A percentile compares a stretch with the other conserved stretches of the same genome.
Conservation (phyloP, 1,140 invertebrate genomes). For the Oryzaephilus surinamensis region DNA sequence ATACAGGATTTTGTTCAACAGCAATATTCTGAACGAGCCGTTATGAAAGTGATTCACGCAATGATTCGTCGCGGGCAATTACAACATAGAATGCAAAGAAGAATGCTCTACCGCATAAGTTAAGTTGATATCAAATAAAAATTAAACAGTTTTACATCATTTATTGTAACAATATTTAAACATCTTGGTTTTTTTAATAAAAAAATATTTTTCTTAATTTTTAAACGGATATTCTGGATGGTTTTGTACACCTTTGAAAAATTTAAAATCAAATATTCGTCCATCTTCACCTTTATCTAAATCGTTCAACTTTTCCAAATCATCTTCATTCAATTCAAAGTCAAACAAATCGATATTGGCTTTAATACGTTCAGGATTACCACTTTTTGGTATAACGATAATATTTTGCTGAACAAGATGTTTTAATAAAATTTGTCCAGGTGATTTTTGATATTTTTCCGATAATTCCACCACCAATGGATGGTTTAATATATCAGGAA, state of each 20-base stretch:
- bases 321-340: constrained; percentile 42
- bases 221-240: constrained; percentile 47
- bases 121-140: too few relatives aligned
- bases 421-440: constrained; percentile 47
- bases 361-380: constrained; percentile 39
- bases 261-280: constrained; percentile 47
- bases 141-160: too few relatives aligned
- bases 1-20: constrained; percentile 89
- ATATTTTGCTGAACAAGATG: constrained; percentile 43
- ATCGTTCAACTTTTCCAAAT: constrained; percentile 40
- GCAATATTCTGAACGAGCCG: constrained; percentile 81
- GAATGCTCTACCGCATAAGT: constrained; percentile 89
- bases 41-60: constrained; percentile 83
- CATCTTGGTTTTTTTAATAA: too few relatives aligned
- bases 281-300: constrained; percentile 44
- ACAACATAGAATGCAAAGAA: constrained; percentile 90
- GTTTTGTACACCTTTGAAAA: constrained; percentile 45
- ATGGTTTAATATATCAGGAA: constrained; percentile 48
- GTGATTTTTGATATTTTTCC: constrained; percentile 36
- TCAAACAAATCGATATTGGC: constrained; percentile 51
- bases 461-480: constrained; percentile 39
- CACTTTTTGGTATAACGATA: constrained; percentile 48
- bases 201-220: too few relatives aligned
- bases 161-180: too few relatives aligned
- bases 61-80: constrained; percentile 93